phyloP scores from a whole-genome alignment of 23 tunicate species.

The Ciona savignyi region DNA sequence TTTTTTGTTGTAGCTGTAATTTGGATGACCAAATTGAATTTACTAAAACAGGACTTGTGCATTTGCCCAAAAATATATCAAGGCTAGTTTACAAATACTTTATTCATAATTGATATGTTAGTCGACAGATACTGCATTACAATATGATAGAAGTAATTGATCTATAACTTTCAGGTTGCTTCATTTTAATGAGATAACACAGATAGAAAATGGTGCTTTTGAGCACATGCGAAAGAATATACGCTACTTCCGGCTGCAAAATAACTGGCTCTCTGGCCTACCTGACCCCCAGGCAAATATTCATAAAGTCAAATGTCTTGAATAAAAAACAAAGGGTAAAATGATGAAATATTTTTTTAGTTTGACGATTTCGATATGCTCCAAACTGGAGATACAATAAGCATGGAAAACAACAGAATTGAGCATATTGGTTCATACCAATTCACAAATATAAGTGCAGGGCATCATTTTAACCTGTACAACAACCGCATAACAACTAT shows the following conservation, averaged over 20 bases:
- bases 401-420: slow-evolving; percentile 14
- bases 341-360: slow-evolving; percentile 4
- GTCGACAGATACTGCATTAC: too few relatives aligned
- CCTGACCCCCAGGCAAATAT: slow-evolving; percentile 19
- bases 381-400: slow-evolving; percentile 1
- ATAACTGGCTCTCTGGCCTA: slow-evolving; percentile 12
- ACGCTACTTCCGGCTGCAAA: slow-evolving; percentile 11
- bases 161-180: slow-evolving; percentile 5
- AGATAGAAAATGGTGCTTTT: slow-evolving; percentile 20
- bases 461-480: slow-evolving; percentile 7
- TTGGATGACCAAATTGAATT: too few relatives aligned
- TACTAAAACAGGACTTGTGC: too few relatives aligned
- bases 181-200: slow-evolving; percentile 10
- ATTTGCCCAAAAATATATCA: not conserved
- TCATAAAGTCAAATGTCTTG: not conserved
- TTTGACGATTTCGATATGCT: slow-evolving; percentile 2
- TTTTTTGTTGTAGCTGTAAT: too few relatives aligned
- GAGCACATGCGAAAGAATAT: not conserved
- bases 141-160: too few relatives aligned
- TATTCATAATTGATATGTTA: too few relatives aligned
- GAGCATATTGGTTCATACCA: slow-evolving; percentile 9
- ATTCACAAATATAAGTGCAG: slow-evolving; percentile 3
- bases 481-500: slow-evolving; percentile 15
- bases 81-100: not conserved
- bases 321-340: not conserved